These are phyloP conservation scores for Synanthedon formicaeformis DNA, from an alignment of 2,888 invertebrate genomes.

Conservation along the genomic window DNA sequence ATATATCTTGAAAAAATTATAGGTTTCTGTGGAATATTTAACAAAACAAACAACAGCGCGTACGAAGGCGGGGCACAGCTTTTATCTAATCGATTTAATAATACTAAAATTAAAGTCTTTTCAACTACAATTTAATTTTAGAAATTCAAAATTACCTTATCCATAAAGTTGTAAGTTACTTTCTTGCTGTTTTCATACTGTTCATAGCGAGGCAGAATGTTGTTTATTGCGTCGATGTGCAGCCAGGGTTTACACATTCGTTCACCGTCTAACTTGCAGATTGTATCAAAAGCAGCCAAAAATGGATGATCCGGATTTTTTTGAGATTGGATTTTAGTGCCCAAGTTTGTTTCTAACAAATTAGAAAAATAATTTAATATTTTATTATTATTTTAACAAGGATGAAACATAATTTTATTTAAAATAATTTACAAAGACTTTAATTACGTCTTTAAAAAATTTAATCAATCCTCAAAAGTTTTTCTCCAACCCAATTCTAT, in stretches of 20 bases:
- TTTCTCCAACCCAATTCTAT: too few species aligned
- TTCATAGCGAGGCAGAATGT: conserved; percentile 11
- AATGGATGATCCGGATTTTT: conserved; percentile 15
- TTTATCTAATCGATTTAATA: too few species aligned
- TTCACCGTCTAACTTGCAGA: conserved; percentile 10
- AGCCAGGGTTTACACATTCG: conserved; percentile 27
- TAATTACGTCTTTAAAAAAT: too few species aligned
- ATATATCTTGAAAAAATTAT: too few species aligned
- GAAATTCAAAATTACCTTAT: conserved; percentile 5
- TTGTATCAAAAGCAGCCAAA: conserved; percentile 18
- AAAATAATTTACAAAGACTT: too few species aligned
- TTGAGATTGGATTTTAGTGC: conserved; percentile 19
- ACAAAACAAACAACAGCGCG: too few species aligned
- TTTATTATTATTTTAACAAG: not conserved
- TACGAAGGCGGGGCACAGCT: too few species aligned
- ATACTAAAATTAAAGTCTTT: too few species aligned
- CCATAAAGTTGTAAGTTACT: conserved; percentile 7
- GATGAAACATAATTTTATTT: too few species aligned
- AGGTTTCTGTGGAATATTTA: too few species aligned
- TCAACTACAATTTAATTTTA: too few species aligned
- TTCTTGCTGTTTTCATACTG: conserved; percentile 10
- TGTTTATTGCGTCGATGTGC: conserved; percentile 17
- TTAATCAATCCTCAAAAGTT: too few species aligned
- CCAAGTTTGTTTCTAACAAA: conserved; percentile 22
- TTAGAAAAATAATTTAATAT: conserved; percentile 1